Conservation (phyloP, 2,888 invertebrate species). For the Nomada flava region DNA sequence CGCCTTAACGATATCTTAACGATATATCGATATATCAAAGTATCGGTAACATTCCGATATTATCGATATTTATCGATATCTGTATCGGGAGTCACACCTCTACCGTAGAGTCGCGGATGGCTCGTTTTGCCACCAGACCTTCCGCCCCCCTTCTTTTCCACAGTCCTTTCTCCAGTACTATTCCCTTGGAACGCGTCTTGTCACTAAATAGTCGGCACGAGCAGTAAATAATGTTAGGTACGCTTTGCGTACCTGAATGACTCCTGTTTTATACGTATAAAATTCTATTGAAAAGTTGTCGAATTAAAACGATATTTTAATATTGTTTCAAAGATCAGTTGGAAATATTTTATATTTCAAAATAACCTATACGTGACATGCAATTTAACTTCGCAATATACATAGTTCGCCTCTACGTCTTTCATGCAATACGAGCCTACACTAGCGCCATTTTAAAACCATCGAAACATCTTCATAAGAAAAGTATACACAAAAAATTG, state of each 20-base stretch:
- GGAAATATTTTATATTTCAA: not conserved
- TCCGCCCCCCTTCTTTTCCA: not conserved
- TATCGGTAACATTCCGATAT: no score
- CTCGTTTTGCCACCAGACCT: slow-evolving; percentile 17
- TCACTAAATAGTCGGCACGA: slow-evolving; percentile 23
- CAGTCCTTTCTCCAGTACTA: not conserved
- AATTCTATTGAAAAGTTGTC: not conserved
- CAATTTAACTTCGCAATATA: no score
- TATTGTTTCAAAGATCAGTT: not conserved
- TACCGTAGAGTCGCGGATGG: slow-evolving; percentile 24
- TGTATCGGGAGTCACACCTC: no score
- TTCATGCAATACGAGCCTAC: not conserved
- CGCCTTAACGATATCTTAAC: no score
- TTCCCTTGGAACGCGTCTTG: slow-evolving; percentile 20
- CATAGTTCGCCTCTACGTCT: not conserved
- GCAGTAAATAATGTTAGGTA: slow-evolving; percentile 9
- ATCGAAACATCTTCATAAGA: not conserved
- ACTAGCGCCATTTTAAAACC: not conserved
- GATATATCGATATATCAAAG: no score
- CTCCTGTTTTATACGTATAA: not conserved
- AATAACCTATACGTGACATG: no score
- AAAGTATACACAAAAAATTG: not conserved
- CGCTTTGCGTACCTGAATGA: not conserved
- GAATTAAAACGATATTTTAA: not conserved
- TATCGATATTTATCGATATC: no score